Conservation (phyloP, 2,113 vertebrate species). For the Piprites chloris region DNA sequence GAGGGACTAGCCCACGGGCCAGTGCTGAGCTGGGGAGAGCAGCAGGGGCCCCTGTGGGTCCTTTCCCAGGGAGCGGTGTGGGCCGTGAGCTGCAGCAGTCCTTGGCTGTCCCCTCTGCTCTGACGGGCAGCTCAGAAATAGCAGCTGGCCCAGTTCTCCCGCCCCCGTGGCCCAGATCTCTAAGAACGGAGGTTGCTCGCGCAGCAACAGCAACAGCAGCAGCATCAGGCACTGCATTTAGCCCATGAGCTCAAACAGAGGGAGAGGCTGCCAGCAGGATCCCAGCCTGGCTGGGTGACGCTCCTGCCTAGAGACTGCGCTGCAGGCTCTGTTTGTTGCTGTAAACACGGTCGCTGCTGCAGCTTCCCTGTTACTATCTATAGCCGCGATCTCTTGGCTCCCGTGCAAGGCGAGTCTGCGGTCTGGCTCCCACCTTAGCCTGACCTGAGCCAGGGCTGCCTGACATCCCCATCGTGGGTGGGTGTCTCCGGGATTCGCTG, state of each 20-base stretch:
- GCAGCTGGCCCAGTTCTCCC: conserved; percentile 75
- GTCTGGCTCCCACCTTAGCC: conserved; percentile 59
- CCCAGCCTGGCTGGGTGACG: conserved; percentile 50
- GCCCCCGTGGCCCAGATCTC: conserved; percentile 71
- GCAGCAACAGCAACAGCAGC: conserved; percentile 46
- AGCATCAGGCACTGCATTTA: conserved; percentile 54
- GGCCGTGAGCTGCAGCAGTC: conserved; percentile 19
- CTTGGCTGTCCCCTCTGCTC: conserved; percentile 55
- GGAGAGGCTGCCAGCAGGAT: conserved; percentile 65
- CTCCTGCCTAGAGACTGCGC: conserved; percentile 77
- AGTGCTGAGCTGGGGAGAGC: background rate
- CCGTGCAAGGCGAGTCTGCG: conserved; percentile 65
- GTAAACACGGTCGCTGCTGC: conserved; percentile 70
- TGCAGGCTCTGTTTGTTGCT: conserved; percentile 75
- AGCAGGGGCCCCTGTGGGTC: background rate
- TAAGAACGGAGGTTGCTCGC: conserved; percentile 71
- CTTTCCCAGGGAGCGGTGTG: background rate
- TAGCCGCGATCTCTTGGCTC: conserved; percentile 75
- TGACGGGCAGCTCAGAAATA: conserved; percentile 76
- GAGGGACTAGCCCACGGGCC: background rate
- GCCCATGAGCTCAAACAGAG: conserved; percentile 70
- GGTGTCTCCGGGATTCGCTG: conserved; percentile 58
- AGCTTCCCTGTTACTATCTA: conserved; percentile 80
- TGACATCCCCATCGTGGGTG: conserved; percentile 51
- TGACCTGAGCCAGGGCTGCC: conserved; percentile 64